These are phyloP conservation scores for Tyrophagus putrescentiae DNA, from an alignment of 1,140 invertebrate genomes.

Conservation along the genomic window DNA sequence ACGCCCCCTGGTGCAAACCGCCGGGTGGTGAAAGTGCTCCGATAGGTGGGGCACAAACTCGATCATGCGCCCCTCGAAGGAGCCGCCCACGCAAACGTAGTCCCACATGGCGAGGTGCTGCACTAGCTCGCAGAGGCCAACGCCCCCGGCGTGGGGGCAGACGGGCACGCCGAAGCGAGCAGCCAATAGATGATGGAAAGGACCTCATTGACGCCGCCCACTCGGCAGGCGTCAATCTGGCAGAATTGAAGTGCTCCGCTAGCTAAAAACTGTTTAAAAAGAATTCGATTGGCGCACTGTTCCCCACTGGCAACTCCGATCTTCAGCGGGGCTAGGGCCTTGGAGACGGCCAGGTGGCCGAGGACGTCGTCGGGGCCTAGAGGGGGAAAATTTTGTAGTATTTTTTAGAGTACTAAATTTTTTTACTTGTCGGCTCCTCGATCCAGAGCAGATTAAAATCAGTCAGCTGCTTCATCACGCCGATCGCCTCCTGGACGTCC, in stretches of 20 bases:
- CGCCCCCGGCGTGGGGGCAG: conserved; percentile 79
- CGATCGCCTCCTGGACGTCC: conserved; percentile 65
- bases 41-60: conserved; percentile 80
- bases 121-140: conserved; percentile 81
- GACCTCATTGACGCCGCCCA: conserved; percentile 76
- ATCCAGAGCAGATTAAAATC: conserved; percentile 68
- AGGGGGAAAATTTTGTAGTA: not conserved
- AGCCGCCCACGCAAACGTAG: conserved; percentile 53
- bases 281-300: conserved; percentile 73
- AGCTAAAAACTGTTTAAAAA: conserved; percentile 81
- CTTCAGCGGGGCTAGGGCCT: conserved; percentile 46
- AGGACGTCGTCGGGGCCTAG: conserved; percentile 67
- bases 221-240: conserved; percentile 72
- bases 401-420: not conserved
- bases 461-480: conserved; percentile 62
- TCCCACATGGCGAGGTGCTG: conserved; percentile 83
- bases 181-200: conserved; percentile 76
- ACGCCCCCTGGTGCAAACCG: conserved; percentile 46
- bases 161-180: conserved; percentile 55
- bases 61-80: conserved; percentile 51
- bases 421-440: conserved; percentile 62
- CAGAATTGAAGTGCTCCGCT: conserved; percentile 62
- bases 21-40: conserved; percentile 63
- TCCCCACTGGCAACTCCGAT: conserved; percentile 80
- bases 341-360: conserved; percentile 58